Conservation (phyloP, 2,888 invertebrate species). For the Heterodera filipjevi region DNA sequence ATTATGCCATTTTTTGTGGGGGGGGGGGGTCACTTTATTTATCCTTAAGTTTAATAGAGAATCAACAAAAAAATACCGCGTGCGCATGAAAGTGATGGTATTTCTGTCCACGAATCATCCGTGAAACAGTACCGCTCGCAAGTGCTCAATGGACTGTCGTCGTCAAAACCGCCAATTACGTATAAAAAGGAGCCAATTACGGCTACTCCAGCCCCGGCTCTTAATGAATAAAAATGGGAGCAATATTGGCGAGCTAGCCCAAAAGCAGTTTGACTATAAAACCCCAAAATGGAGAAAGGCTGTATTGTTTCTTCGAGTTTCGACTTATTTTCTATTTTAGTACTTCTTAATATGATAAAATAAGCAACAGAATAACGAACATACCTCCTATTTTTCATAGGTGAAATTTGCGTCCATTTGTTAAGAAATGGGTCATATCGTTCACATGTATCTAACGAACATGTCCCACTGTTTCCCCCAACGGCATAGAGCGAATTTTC, state of each 20-base stretch:
- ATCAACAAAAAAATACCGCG: constrained; percentile 44
- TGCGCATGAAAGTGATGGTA: constrained; percentile 56
- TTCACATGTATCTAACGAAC: constrained; percentile 69
- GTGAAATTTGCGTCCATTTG: constrained; percentile 67
- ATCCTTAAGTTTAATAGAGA: too few relatives aligned
- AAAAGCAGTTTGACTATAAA: too few relatives aligned
- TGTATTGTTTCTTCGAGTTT: too few relatives aligned
- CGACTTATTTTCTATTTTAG: too few relatives aligned
- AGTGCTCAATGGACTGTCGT: constrained; percentile 67
- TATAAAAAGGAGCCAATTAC: constrained; percentile 68
- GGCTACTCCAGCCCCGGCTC: constrained; percentile 69
- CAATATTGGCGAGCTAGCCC: too few relatives aligned
- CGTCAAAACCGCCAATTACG: constrained; percentile 68
- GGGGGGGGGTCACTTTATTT: too few relatives aligned
- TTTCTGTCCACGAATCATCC: constrained; percentile 64
- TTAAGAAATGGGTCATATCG: constrained; percentile 68
- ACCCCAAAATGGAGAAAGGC: too few relatives aligned
- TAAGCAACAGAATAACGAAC: constrained; percentile 2
- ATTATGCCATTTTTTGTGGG: too few relatives aligned
- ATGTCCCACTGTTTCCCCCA: constrained; percentile 69
- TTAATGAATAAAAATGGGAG: background rate
- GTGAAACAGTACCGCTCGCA: constrained; percentile 67
- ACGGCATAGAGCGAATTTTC: constrained; percentile 66
- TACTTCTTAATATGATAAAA: too few relatives aligned
- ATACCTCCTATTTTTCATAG: constrained; percentile 67